Conservation (phyloP, 2,888 invertebrate species). For the Rhagium mordax region DNA sequence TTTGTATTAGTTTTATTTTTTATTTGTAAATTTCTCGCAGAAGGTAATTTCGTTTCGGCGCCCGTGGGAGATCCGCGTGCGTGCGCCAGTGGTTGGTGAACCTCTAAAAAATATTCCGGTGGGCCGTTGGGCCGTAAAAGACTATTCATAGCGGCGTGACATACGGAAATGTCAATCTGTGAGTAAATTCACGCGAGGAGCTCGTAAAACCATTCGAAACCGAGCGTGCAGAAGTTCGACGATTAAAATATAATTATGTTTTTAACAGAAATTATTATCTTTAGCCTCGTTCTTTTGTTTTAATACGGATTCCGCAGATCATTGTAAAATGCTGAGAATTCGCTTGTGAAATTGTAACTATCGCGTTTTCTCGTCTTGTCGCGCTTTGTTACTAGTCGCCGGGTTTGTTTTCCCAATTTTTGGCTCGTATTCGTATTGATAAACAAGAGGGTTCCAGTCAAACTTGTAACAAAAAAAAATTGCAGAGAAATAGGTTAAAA, state of each 20-base stretch:
- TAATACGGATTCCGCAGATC: slow-evolving; percentile 5
- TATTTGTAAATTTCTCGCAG: no score
- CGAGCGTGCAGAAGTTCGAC: slow-evolving; percentile 28
- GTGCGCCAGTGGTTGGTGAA: slow-evolving; percentile 1
- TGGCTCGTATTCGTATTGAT: no score
- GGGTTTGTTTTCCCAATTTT: no score
- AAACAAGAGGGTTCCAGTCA: no score
- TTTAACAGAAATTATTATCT: slow-evolving; percentile 22
- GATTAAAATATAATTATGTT: slow-evolving; percentile 35
- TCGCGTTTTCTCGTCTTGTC: neutral
- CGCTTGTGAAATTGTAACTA: neutral
- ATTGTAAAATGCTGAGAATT: neutral
- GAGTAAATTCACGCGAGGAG: slow-evolving; percentile 52
- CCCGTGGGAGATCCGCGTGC: neutral
- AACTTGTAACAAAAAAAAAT: no score
- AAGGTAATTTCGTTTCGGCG: neutral
- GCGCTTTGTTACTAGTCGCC: no score
- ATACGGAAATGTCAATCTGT: slow-evolving; percentile 55
- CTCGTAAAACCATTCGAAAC: slow-evolving; percentile 48
- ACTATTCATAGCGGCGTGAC: slow-evolving; percentile 36
- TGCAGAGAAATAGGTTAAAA: no score
- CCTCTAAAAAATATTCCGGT: slow-evolving; percentile 21
- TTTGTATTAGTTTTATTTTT: no score
- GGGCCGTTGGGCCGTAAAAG: slow-evolving; percentile 27
- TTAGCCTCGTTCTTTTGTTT: slow-evolving; percentile 19